Base-by-base conservation (phyloP, 1,140 invertebrate genomes). In the Bemisia tabaci region DNA sequence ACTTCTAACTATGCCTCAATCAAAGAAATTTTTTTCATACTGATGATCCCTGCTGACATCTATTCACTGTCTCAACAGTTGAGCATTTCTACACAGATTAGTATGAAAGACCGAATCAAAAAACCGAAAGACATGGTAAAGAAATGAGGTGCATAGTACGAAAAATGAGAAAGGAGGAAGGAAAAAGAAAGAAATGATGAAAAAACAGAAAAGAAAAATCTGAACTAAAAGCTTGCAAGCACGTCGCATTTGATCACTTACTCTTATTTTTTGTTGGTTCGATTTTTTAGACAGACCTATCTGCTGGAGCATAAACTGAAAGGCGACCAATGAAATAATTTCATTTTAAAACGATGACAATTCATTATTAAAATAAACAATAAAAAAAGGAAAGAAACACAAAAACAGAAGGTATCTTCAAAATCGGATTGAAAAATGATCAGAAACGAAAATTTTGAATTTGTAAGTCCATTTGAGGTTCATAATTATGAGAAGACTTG, bases 251-350 rank as follows among this genome's bases (percentile, higher is more conserved):
- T 48, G 33, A 48, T 48, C 78, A 88, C 90, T 92, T 91, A 92
- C 90, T 89, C 90, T 87, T 83, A 91, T 89, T 80, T 86, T 87
- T 85, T 90, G 89, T 81, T 90, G 89, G 79, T 89, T 86, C 84
- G 84, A 83, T 84, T 82, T 86, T 86, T 82, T 88, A 85, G 80
- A 87, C 85, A 82, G 87, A 88, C 86, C 88, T 48, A 48, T 89
- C 84, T 87, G 85, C 82, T 90, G 85, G 85, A 92, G 87, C 86
- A 91, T 87, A 79, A 85, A 89, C 90, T 92, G 89, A 78, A 91
- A 90, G 70, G 73, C 33, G 5, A 48, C 17, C 5, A 73, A 74
- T 69, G 65, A 69, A 59, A 25, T 25, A 60, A 65, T 66, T 63
- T 65, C 67, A 25, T 12, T 62, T 62, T 62, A 39, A 48, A 39